A percentile compares a stretch with the other conserved stretches of the same genome.
Evolutionary conservation across 2,797 vertebrate species (phyloP).

Genomic region (Poliocrania exsul): DNA sequence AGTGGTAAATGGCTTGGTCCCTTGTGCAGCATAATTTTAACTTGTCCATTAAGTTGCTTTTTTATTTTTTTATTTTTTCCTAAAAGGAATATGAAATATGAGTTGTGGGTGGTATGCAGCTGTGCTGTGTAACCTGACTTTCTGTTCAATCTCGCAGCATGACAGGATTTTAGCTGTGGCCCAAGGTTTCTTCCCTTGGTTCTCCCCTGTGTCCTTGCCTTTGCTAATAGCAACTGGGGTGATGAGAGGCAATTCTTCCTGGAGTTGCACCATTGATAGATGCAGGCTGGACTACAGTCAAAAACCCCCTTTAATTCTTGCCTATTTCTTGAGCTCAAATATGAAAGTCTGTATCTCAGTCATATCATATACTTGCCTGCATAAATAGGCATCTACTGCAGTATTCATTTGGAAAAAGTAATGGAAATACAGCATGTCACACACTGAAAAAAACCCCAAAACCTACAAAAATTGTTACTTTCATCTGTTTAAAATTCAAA

Average conservation of each 20-base stretch:
- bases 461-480: not conserved
- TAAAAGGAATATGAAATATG: not conserved
- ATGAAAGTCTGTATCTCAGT: not conserved
- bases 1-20: not conserved
- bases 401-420: not conserved
- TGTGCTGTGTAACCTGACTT: not conserved
- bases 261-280: not conserved
- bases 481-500: not conserved
- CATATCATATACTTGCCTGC: not conserved
- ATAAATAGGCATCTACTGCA: not conserved
- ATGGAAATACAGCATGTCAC: not conserved
- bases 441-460: not conserved
- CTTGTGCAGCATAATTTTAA: not conserved
- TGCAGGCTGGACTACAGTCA: not conserved
- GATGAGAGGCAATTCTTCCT: not conserved
- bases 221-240: fast-evolving
- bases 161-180: not conserved
- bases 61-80: fast-evolving
- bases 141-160: fast-evolving
- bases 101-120: not conserved
- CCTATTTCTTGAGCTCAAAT: not conserved
- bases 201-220: not conserved
- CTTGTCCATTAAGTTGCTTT: not conserved
- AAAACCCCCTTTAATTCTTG: not conserved
- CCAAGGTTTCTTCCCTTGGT: not conserved